Conservation (phyloP, 2,113 vertebrate genomes). For the Chionis minor region DNA sequence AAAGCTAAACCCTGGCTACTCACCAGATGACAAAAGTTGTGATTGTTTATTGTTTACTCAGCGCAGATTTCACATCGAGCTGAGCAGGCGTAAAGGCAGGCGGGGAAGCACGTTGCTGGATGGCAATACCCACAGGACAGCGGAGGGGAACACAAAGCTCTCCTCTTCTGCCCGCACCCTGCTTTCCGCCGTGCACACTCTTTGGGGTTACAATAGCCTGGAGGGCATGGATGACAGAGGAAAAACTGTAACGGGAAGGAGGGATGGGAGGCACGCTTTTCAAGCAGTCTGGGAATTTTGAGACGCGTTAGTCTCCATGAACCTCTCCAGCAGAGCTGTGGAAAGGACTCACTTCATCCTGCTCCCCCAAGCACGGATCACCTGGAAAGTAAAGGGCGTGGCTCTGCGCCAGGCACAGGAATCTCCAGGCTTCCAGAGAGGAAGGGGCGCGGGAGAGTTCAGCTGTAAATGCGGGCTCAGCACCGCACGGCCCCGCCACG, state of each 20-base stretch:
- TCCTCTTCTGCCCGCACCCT: not conserved
- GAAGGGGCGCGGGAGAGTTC: not conserved
- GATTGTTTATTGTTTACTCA: not conserved
- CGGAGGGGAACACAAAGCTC: not conserved
- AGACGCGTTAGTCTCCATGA: not conserved
- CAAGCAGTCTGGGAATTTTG: not conserved
- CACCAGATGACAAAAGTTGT: not conserved
- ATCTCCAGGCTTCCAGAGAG: not conserved
- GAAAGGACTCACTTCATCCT: not conserved
- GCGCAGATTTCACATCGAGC: not conserved
- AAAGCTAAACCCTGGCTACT: not conserved
- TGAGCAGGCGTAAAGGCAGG: not conserved
- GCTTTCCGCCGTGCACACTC: not conserved
- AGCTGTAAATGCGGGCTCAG: not conserved
- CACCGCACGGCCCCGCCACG: rapidly evolving
- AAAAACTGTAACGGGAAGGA: rapidly evolving
- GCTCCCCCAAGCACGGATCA: not conserved
- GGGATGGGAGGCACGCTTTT: not conserved
- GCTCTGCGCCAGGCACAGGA: not conserved
- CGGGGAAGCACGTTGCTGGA: not conserved
- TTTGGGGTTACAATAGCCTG: not conserved
- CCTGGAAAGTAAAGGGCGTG: rapidly evolving
- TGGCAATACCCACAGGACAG: not conserved
- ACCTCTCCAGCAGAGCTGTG: not conserved
- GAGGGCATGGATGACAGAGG: not conserved